Conservation (phyloP, 2,888 invertebrate genomes). For the Cepaea hortensis region DNA sequence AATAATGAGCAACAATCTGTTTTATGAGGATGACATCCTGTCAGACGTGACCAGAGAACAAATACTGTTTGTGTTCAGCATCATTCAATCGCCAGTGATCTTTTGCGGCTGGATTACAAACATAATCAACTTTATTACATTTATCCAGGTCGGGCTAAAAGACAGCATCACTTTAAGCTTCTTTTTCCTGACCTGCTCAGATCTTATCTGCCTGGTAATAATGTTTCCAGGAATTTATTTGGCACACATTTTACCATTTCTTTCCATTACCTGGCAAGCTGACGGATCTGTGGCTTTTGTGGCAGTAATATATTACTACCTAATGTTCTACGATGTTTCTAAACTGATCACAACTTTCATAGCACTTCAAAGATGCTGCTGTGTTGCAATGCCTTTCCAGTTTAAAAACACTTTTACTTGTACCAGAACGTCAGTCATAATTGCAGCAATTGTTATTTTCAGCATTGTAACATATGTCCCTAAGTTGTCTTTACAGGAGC, state of each 20-base stretch:
- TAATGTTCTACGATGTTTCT: conserved; percentile 9
- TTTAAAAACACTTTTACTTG: conserved; percentile 29
- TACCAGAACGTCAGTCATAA: background rate
- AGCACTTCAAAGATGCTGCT: conserved; percentile 32
- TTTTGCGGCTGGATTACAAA: conserved; percentile 3
- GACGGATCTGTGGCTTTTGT: background rate
- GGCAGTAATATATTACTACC: background rate
- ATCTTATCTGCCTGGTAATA: background rate
- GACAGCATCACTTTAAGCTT: conserved; percentile 25
- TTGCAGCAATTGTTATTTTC: background rate
- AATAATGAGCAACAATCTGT: no score
- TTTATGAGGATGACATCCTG: background rate
- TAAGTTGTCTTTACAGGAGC: background rate
- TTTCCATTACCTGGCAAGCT: background rate
- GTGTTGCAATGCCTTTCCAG: conserved; percentile 16
- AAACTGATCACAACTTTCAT: conserved; percentile 14
- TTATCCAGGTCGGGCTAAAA: conserved; percentile 9
- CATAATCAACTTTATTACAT: conserved; percentile 10
- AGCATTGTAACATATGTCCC: background rate
- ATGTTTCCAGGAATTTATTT: background rate
- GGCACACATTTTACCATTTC: background rate
- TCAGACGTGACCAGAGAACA: background rate
- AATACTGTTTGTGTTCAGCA: background rate
- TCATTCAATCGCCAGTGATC: background rate
- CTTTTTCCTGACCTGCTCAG: conserved; percentile 18